Conservation (phyloP, 2,888 invertebrate genomes). For the Cristatella mucedo region DNA sequence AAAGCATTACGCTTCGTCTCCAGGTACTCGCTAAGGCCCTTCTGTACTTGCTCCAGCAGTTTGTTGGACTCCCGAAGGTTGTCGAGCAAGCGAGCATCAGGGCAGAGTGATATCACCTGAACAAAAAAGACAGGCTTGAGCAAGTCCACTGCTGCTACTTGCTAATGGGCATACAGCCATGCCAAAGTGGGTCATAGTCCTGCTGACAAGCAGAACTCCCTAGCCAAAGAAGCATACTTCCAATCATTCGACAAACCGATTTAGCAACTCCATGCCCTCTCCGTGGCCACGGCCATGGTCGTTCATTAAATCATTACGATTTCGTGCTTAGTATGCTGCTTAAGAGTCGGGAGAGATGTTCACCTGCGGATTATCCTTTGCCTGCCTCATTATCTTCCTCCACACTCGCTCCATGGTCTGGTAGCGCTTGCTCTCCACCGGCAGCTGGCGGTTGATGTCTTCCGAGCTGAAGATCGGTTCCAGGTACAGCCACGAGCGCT, state of each 20-base stretch:
- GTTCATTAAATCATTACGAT: too few species aligned
- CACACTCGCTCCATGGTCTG: slow-evolving; percentile 40
- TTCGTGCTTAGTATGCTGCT: too few species aligned
- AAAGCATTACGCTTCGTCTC: slow-evolving; percentile 39
- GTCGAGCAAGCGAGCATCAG: slow-evolving; percentile 46
- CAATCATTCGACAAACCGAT: too few species aligned
- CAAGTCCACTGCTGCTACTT: too few species aligned
- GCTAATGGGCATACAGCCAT: too few species aligned
- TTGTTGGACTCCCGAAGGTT: slow-evolving; percentile 54
- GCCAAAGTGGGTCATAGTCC: too few species aligned
- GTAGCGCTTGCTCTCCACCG: slow-evolving; percentile 38
- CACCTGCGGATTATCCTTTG: slow-evolving; percentile 53
- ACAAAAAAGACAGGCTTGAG: neutral
- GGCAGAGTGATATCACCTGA: slow-evolving; percentile 37
- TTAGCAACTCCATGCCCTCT: too few species aligned
- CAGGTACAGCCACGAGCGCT: slow-evolving; percentile 38
- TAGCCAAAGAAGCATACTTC: too few species aligned
- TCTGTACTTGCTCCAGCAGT: slow-evolving; percentile 39
- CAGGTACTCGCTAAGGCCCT: slow-evolving; percentile 39
- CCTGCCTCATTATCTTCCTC: slow-evolving; percentile 47
- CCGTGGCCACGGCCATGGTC: too few species aligned
- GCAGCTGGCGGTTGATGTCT: slow-evolving; percentile 39
- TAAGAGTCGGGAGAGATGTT: too few species aligned
- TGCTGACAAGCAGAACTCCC: too few species aligned
- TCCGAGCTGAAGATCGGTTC: slow-evolving; percentile 41